Percentiles rank a stretch among this genome's conserved stretches.
Evolutionary conservation across 2,888 invertebrate species (phyloP).

Genomic region (Pyrrhia umbra): DNA sequence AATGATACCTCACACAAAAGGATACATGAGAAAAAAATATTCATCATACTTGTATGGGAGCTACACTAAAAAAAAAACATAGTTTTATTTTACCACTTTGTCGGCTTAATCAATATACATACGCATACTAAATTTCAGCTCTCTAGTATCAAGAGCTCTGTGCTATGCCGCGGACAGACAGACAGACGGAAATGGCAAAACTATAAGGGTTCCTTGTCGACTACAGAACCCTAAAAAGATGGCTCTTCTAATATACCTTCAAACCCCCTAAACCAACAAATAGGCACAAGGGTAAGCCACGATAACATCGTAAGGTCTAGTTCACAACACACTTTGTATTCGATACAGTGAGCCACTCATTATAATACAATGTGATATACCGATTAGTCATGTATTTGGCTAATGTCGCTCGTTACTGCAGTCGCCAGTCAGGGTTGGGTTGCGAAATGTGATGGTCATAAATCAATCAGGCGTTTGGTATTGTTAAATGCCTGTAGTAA

Average conservation of each 20-base stretch:
- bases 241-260: background rate
- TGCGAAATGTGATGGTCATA: conserved; percentile 46
- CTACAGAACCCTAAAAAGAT: too few species aligned
- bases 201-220: too few species aligned
- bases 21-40: too few species aligned
- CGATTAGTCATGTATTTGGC: conserved; percentile 57
- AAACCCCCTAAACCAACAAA: conserved; percentile 7
- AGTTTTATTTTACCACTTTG: too few species aligned
- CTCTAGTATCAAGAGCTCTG: too few species aligned
- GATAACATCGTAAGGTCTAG: conserved; percentile 60
- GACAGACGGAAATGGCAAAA: too few species aligned
- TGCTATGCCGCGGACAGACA: too few species aligned
- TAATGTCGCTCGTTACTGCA: conserved; percentile 48
- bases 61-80: too few species aligned
- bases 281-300: conserved; percentile 53
- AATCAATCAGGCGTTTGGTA: conserved; percentile 37
- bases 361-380: conserved; percentile 60
- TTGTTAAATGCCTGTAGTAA: background rate
- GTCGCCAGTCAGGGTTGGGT: conserved; percentile 58
- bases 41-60: too few species aligned
- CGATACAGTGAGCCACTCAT: conserved; percentile 40
- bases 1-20: too few species aligned
- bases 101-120: too few species aligned
- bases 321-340: conserved; percentile 54
- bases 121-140: too few species aligned